Evolutionary conservation across 2,888 invertebrate species (phyloP), one percentile per base, ranked within the genome.

Genomic region (Hofmannophila pseudospretella): DNA sequence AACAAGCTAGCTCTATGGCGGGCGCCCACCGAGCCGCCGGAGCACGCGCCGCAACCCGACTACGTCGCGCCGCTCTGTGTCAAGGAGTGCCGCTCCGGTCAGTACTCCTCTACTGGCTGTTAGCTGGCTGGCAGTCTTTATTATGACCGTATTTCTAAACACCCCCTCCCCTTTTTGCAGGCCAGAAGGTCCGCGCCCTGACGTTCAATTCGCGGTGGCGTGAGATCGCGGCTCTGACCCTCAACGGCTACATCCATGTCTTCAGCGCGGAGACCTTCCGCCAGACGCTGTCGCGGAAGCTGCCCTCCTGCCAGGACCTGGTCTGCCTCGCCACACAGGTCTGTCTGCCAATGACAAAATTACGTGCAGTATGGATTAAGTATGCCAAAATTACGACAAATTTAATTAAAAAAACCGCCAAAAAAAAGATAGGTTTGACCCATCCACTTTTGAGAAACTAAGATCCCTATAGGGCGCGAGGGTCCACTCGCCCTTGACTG

Each of bases 221-320:
- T 52, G 97, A 97, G 84, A 91, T 98, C 41, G 97, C 96, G 0
- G 96, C 96, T 7, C 86, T 98, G 1, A 96, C 97, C 0, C 87
- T 97, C 7, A 98, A 98, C 79, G 96, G 96, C 0, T 97, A 94
- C 75, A 95, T 98, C 67, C 97, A 98, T 81, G 93, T 97, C 54
- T 97, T 97, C 92, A 95, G 93, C 81, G 95, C 96, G 0, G 93
- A 95, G 74, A 93, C 92, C 7, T 97, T 97, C 76, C 91, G 91
- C 43, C 96, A 97, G 88, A 96, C 94, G 66, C 89, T 95, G 54
- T 95, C 95, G 4, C 86, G 94, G 37, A 96, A 96, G 74, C 86
- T 98, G 61, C 96, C 95, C 1, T 95, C 96, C 40, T 93, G 94
- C 45, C 94, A 95, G 75, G 98, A 98, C 76, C 96, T 97, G 68